A percentile compares a stretch with the other conserved stretches of the same genome.
Evolutionary conservation across 2,113 vertebrate genomes (phyloP).

Genomic region (Loxodonta africana): DNA sequence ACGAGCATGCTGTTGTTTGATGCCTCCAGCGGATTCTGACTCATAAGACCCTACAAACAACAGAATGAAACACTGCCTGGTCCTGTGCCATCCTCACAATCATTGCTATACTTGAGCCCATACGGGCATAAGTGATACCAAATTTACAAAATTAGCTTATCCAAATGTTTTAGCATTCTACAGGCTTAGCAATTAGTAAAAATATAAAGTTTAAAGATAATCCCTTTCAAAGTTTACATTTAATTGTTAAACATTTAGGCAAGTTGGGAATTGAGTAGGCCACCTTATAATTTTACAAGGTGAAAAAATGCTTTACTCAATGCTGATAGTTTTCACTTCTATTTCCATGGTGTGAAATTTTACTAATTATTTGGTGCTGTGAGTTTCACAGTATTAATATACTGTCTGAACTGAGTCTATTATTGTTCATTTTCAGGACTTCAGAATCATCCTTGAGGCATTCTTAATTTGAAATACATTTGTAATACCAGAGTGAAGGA

Average conservation of each 20-base stretch:
- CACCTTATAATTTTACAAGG: slow-evolving; percentile 63
- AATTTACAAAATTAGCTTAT: not conserved
- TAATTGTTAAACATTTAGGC: not conserved
- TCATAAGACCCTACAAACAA: no score
- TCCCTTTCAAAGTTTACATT: not conserved
- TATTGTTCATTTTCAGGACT: not conserved
- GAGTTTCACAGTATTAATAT: not conserved
- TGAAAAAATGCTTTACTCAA: not conserved
- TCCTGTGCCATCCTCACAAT: no score
- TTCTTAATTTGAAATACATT: slow-evolving; percentile 50
- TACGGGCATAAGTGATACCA: not conserved
- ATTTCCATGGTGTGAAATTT: not conserved
- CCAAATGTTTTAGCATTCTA: not conserved
- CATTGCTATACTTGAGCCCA: no score
- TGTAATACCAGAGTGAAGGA: not conserved
- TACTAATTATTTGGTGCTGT: slow-evolving; percentile 44
- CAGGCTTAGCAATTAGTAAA: not conserved
- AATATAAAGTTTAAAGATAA: not conserved
- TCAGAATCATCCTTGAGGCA: not conserved
- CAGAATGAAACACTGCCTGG: no score
- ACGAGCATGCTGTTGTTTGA: no score
- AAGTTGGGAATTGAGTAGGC: not conserved
- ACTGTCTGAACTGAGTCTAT: not conserved
- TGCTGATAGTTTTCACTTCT: slow-evolving; percentile 10
- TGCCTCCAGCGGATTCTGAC: no score